Evolutionary conservation across 1,140 invertebrate genomes (phyloP), one percentile per base, ranked within the genome.

Genomic region (Hydropsyche tenuis): DNA sequence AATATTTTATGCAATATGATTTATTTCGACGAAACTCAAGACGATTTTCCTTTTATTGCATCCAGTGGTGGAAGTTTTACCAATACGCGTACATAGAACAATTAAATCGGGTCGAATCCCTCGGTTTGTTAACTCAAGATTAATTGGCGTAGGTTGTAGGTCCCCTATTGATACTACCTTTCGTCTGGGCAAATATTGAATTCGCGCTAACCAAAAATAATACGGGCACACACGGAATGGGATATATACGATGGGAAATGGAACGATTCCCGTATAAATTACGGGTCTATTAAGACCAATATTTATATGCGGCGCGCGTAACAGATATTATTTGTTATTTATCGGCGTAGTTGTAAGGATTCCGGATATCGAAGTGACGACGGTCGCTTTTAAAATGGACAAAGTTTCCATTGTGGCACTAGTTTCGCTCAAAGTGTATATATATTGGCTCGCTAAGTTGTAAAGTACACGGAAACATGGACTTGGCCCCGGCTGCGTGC

Each of bases 321-420:
- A 9, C 20, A 20, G 56, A 60, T 60, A 60, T 60, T 60, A 60
- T 60, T 60, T 27, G 56, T 60, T 60, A 60, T 60, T 60, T 60
- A 60, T 60, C 23, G 23, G 12, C 18, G 22, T 60, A 60, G 56
- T 60, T 60, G 30, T n/a, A 4, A 48, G 45, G 23, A 60, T 56
- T 23, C 12, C 7, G 56, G 56, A 60, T 60, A 60, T 60, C 56
- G 56, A 60, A 60, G 56, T 60, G 56, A 60, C 56, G 56, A 60
- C 56, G 56, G 56, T 60, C 51, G 51, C 51, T 76, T 76, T 76
- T 74, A 64, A 72, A 69, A 77, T 77, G 75, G 68, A 72, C 65
- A 69, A 77, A 77, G 72, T 74, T 77, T 72, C 20, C 42, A 63
- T 37, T 37, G 30, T 37, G 30, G 3, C 30, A 37, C 30, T 37